These are phyloP conservation scores for Tylochromis polylepis DNA, from an alignment of 2,113 vertebrate genomes.

Conservation along the genomic window DNA sequence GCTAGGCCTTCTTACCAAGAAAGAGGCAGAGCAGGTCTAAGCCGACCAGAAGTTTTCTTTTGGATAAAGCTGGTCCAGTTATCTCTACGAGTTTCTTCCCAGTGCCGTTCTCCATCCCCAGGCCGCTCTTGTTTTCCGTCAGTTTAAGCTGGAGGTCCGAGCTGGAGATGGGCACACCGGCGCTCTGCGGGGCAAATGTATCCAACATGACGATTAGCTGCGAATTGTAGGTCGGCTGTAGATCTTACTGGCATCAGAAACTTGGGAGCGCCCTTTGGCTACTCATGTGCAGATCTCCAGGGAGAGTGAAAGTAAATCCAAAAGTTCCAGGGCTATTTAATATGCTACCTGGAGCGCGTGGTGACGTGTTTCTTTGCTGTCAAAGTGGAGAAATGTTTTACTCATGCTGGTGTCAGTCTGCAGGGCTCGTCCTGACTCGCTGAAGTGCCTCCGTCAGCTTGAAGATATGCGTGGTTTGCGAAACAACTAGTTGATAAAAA, in stretches of 20 bases:
- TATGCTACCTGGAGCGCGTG: not conserved
- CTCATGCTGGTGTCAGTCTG: not conserved
- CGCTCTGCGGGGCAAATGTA: constrained; percentile 13
- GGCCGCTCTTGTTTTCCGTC: constrained; percentile 21
- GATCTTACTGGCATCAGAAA: not conserved
- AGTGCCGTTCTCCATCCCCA: constrained; percentile 33
- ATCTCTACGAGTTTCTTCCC: constrained; percentile 36
- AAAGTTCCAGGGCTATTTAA: not conserved
- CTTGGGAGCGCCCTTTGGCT: not conserved
- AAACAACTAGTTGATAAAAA: not conserved
- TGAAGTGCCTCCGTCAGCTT: not conserved
- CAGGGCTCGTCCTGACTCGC: constrained; percentile 10
- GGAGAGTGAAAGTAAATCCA: not conserved
- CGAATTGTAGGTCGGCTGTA: not conserved
- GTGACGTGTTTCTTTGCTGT: not conserved
- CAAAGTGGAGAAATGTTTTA: not conserved
- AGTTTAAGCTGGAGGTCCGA: constrained; percentile 50
- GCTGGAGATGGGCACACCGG: not conserved
- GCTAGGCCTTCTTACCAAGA: constrained; percentile 43
- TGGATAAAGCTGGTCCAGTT: constrained; percentile 45
- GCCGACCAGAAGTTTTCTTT: constrained; percentile 56
- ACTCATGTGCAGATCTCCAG: not conserved
- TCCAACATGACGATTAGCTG: constrained; percentile 40
- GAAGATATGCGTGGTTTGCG: constrained; percentile 23
- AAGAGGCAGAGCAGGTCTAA: constrained; percentile 64